These are phyloP conservation scores for Periphyllus acericola DNA, from an alignment of 2,888 invertebrate species.

Conservation along the genomic window DNA sequence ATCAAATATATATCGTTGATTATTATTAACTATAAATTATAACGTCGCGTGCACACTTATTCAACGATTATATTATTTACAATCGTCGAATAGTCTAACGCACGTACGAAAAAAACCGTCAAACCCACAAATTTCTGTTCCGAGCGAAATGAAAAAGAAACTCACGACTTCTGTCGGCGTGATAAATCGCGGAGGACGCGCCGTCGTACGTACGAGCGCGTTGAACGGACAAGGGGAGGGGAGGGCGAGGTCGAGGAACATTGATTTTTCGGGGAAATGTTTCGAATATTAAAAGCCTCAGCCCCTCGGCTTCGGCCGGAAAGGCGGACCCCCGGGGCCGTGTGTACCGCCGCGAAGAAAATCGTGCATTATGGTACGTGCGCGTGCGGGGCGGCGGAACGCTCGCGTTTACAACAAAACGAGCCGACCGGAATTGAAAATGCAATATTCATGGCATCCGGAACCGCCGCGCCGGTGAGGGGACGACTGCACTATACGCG, in stretches of 20 bases:
- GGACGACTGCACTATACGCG: neutral
- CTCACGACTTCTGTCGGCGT: too few relatives aligned
- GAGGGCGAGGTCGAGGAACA: neutral
- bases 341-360: neutral
- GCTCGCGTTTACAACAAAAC: neutral
- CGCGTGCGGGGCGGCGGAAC: too few relatives aligned
- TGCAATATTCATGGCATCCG: slow-evolving; percentile 56
- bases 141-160: too few relatives aligned
- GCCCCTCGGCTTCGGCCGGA: neutral
- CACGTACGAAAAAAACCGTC: too few relatives aligned
- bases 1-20: too few relatives aligned
- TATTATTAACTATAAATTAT: too few relatives aligned
- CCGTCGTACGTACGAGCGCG: neutral
- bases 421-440: slow-evolving; percentile 56
- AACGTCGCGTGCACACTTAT: too few relatives aligned
- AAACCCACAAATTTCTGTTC: too few relatives aligned
- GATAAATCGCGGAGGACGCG: too few relatives aligned
- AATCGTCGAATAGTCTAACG: too few relatives aligned
- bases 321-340: slow-evolving; percentile 6
- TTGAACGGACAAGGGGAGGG: neutral
- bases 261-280: slow-evolving; percentile 23
- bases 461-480: slow-evolving; percentile 8
- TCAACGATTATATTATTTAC: too few relatives aligned
- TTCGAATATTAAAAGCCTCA: neutral
- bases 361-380: too few relatives aligned